phyloP scores from a whole-genome alignment of 2,113 vertebrate species.

The Pseudorectes ferrugineus region DNA sequence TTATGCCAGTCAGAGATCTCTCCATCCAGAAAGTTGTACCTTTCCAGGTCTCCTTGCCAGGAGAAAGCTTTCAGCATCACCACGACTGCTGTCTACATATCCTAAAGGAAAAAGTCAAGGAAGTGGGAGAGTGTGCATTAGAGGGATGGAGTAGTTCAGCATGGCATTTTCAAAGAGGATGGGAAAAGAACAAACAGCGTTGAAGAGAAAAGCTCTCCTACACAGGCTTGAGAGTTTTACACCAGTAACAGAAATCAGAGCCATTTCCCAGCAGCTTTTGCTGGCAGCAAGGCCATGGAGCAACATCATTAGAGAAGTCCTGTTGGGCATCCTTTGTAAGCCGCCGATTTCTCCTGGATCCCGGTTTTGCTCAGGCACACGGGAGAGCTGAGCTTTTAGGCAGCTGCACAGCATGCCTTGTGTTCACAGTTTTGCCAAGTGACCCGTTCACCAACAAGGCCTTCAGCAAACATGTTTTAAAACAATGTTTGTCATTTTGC shows the following conservation, averaged over 20 bases:
- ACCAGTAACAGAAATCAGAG: not conserved
- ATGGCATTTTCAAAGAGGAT: not conserved
- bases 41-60: not conserved
- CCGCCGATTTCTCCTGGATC: not conserved
- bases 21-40: not conserved
- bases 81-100: not conserved
- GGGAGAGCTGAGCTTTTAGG: not conserved
- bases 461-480: slow-evolving; percentile 34
- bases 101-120: not conserved
- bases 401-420: not conserved
- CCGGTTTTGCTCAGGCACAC: not conserved
- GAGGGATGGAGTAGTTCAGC: not conserved
- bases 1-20: not conserved
- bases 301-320: not conserved
- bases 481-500: slow-evolving; percentile 31
- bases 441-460: slow-evolving; percentile 37
- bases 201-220: not conserved
- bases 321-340: not conserved
- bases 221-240: not conserved
- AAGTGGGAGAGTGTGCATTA: not conserved
- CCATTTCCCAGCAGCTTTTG: not conserved
- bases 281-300: not conserved
- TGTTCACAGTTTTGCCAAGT: slow-evolving; percentile 35
- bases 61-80: not conserved
- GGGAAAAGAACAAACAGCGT: not conserved